Conservation (phyloP, 64 coral and sea anemone species). For the Hydrozoanthus tunicans region DNA sequence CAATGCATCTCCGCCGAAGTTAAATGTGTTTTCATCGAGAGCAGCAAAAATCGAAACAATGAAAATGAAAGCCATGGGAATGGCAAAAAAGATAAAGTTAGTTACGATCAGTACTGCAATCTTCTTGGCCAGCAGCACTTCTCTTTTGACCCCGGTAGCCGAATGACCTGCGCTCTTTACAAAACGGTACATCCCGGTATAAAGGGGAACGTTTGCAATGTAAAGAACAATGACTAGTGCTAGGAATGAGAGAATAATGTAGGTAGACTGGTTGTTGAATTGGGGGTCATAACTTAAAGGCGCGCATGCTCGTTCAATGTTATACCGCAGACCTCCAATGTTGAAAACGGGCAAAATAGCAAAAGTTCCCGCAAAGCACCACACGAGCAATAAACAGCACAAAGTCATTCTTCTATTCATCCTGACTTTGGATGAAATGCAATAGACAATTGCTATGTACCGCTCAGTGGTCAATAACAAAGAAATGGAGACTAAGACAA, state of each 20-base stretch:
- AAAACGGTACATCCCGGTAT: constrained; percentile 57
- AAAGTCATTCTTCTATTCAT: constrained; percentile 48
- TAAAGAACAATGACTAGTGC: constrained; percentile 62
- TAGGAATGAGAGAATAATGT: constrained; percentile 65
- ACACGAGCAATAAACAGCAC: constrained; percentile 55
- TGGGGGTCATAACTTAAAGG: constrained; percentile 76
- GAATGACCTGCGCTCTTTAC: constrained; percentile 59
- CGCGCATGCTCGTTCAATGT: constrained; percentile 79
- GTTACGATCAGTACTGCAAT: constrained; percentile 76
- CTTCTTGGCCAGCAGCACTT: constrained; percentile 69
- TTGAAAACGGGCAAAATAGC: constrained; percentile 81
- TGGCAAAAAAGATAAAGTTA: constrained; percentile 79
- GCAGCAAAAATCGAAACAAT: constrained; percentile 72
- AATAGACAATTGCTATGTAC: constrained; percentile 70
- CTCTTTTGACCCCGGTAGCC: constrained; percentile 61
- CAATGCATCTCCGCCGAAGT: constrained; percentile 68
- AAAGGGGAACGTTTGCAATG: constrained; percentile 59
- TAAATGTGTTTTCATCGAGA: constrained; percentile 57
- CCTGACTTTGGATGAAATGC: constrained; percentile 52
- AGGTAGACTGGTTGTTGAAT: constrained; percentile 60
- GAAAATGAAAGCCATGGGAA: constrained; percentile 70
- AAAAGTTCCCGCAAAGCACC: constrained; percentile 60
- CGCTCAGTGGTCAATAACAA: constrained; percentile 69
- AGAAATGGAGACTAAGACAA: constrained; percentile 74
- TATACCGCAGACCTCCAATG: constrained; percentile 79